Evolutionary conservation across 2,888 invertebrate genomes (phyloP), one percentile per base, ranked within the genome.

Genomic region (Amaurobius ferox): DNA sequence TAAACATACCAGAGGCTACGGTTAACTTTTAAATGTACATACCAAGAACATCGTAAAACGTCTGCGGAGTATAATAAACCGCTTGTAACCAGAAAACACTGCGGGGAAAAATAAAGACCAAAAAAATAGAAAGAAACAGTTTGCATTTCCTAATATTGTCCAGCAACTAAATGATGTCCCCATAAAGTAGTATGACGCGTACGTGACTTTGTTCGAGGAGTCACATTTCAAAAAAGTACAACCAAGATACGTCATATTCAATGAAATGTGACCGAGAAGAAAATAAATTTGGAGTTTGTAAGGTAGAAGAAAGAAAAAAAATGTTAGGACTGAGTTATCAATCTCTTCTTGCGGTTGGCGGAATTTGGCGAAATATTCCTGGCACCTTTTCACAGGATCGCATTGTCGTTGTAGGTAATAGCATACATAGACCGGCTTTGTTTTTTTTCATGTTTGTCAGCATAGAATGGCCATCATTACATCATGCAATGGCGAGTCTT

Each of bases 141-240:
- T 70, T 76, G 70, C 76, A 71, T 71, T 76, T 70, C 76, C 70
- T 64, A 71, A 83, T 76, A 76, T 48, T 40, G 48, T 62, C 76
- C 29, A 61, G 6, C 16, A 13, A 44, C 64, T 83, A 70, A 83
- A 71, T 76, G 76, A 71, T 28, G 76, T 29, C 44, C 19, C 81
- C 35, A 83, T 83, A 83, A 83, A 83, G 48, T 55, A 61, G n/a
- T 26, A 11, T 64, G 71, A 76, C 13, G 39, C 64, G 64, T 71
- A 83, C 81, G 81, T 83, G 81, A 76, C 70, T 70, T 26, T 26
- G n/a, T n/a, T 68, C 7, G 39, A 32, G 64, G 23, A 19, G 61
- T 68, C 71, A 44, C 81, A 83, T 68, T 71, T 76, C 76, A 83
- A 71, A 83, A 76, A 39, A 32, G 76, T 62, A 70, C 81, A 76